Evolutionary conservation across 2,888 invertebrate genomes (phyloP).

Genomic region (Tanytarsus gracilentus): DNA sequence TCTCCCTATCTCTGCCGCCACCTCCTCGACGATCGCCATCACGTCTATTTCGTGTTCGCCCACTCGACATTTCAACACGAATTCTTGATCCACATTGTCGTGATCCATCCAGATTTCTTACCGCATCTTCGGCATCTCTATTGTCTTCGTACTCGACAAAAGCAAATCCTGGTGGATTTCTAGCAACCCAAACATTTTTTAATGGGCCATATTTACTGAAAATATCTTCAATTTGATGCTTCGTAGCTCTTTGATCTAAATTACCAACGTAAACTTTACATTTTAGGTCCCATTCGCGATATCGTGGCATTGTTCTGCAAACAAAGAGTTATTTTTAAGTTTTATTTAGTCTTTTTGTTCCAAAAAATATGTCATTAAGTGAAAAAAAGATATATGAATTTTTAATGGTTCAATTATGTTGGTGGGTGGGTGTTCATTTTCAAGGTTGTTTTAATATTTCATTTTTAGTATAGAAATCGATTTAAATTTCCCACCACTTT

Average conservation of each 20-base stretch:
- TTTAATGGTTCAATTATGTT: no score
- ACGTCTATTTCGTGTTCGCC: constrained; percentile 66
- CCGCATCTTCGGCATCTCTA: constrained; percentile 76
- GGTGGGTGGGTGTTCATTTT: no score
- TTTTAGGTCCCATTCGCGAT: constrained; percentile 68
- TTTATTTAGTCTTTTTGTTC: no score
- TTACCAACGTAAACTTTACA: constrained; percentile 88
- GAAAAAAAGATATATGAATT: no score
- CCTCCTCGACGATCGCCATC: constrained; percentile 41
- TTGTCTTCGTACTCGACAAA: constrained; percentile 82
- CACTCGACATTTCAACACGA: constrained; percentile 88
- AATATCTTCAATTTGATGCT: constrained; percentile 73
- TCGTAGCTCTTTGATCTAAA: constrained; percentile 76
- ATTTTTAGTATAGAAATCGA: no score
- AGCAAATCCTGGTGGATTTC: constrained; percentile 83
- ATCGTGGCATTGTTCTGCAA: constrained; percentile 44
- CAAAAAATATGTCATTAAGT: no score
- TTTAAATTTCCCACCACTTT: no score
- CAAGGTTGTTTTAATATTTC: no score
- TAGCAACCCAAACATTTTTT: constrained; percentile 82
- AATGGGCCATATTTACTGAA: constrained; percentile 78
- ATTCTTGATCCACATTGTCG: constrained; percentile 83
- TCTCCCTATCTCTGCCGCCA: neutral
- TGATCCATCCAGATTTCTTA: constrained; percentile 67
- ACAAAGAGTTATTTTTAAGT: no score